Evolutionary conservation across 1,140 invertebrate genomes (phyloP).

Genomic region (Cydia splendana): DNA sequence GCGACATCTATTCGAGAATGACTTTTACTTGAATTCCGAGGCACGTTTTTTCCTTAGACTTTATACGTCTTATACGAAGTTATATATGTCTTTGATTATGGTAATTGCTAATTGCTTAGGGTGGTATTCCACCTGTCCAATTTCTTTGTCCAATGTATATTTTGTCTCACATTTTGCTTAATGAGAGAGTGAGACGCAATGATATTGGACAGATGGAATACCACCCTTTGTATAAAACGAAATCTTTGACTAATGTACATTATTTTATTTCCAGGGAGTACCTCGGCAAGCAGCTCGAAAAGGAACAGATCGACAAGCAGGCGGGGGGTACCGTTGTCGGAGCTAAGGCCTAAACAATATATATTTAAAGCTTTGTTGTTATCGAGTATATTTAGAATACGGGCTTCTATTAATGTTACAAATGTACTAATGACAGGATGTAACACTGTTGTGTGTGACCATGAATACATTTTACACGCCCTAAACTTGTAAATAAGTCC

Average conservation of each 20-base stretch:
- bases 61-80: too few species aligned
- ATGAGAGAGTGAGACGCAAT: too few species aligned
- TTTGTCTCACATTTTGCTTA: too few species aligned
- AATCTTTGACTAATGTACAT: neutral
- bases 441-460: neutral
- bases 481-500: constrained; percentile 27
- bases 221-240: too few species aligned
- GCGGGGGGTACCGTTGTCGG: constrained; percentile 80
- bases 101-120: too few species aligned
- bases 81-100: too few species aligned
- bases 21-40: too few species aligned
- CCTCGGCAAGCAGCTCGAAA: constrained; percentile 96
- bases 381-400: constrained; percentile 53
- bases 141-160: too few species aligned
- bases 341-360: constrained; percentile 82
- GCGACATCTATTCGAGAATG: too few species aligned
- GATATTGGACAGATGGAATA: too few species aligned
- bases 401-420: constrained; percentile 43
- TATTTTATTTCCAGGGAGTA: constrained; percentile 90
- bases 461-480: neutral
- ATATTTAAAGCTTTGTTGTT: constrained; percentile 53
- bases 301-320: constrained; percentile 86
- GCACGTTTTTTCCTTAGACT: too few species aligned
- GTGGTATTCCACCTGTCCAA: too few species aligned
- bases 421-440: constrained; percentile 10